Base-by-base conservation (phyloP, 2,113 vertebrate species). In the Cryptoleucopteryx plumbea region DNA sequence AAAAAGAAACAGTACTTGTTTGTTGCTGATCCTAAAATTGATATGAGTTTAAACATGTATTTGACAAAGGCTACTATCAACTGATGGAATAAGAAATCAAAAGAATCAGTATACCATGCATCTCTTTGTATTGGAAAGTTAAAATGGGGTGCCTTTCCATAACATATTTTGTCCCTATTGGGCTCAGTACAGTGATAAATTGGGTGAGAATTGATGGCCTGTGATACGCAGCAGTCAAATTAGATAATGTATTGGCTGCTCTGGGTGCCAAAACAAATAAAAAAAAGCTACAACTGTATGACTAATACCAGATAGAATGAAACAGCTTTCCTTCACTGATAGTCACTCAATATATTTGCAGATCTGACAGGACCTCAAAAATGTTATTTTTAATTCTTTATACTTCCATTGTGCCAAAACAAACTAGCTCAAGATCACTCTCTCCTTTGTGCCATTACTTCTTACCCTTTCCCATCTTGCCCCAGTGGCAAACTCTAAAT, bases 21-120 rank as follows among this genome's bases (percentile, higher is more conserved):
- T 78, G 32, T 15, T 84, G n/a, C n/a, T 31, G 38, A 75, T 67
- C n/a, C 55, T 22, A 56, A 68, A 73, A 82, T 7, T n/a, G 22
- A 47, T 32, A 3, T 1, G 48, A 78, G 52, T 74, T 88, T 45
- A 67, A 65, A 56, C 0, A 0, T 1, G 2, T 21, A 7, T 72
- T 90, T 95, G 43, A 61, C 48, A 52, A 50, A 61, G 40, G 13
- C 43, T 52, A 23, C 22, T 56, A 22, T 20, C n/a, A 77, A 29
- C 32, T 21, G 43, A 42, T 20, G 9, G 53, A 88, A 61, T 7
- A 62, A 48, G 58, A 50, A 92, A 78, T 11, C 32, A 71, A 36
- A 71, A 73, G 55, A 59, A 63, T 17, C 21, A 8, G 6, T 42
- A 19, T 17, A 42, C 26, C 19, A 3, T 11, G 36, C 43, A 83